A percentile compares a stretch with the other conserved stretches of the same genome.
Conservation (phyloP, 2,888 invertebrate species). For the Drosophila suboccidentalis region DNA sequence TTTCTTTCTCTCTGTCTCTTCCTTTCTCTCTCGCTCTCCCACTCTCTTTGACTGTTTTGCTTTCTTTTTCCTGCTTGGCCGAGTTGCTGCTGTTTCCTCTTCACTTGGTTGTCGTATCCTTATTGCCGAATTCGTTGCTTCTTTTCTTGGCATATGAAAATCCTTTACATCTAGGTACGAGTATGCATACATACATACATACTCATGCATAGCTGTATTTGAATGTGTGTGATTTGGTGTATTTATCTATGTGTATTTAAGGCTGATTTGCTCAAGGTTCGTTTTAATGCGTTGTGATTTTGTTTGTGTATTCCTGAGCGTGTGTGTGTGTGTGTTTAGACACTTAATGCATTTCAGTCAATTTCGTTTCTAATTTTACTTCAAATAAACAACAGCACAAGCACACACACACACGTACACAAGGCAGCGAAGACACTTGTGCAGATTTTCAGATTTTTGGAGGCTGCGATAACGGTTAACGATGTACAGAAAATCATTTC, state of each 20-base stretch:
- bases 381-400: slow-evolving; percentile 42
- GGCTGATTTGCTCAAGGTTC: slow-evolving; percentile 78
- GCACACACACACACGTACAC: slow-evolving; percentile 1
- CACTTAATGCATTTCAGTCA: slow-evolving; percentile 53
- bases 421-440: slow-evolving; percentile 13
- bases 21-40: slow-evolving; percentile 11
- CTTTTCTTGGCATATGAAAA: slow-evolving; percentile 60
- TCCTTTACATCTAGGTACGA: slow-evolving; percentile 64
- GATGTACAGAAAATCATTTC: slow-evolving; percentile 51
- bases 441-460: slow-evolving; percentile 28
- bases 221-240: slow-evolving; percentile 30
- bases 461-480: slow-evolving; percentile 55
- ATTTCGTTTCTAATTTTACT: slow-evolving; percentile 57
- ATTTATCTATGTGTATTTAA: slow-evolving; percentile 65
- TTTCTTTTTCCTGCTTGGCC: slow-evolving; percentile 22
- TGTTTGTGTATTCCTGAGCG: slow-evolving; percentile 46
- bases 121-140: slow-evolving; percentile 72
- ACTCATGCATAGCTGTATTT: neutral
- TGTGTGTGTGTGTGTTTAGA: slow-evolving; percentile 27
- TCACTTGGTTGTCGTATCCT: slow-evolving; percentile 57
- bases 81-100: slow-evolving; percentile 54
- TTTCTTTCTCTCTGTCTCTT: neutral
- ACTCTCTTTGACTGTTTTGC: slow-evolving; percentile 5
- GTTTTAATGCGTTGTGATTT: slow-evolving; percentile 73
- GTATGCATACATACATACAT: slow-evolving; percentile 16